These are phyloP conservation scores for Sipha maydis DNA, from an alignment of 2,888 invertebrate species.

Conservation along the genomic window DNA sequence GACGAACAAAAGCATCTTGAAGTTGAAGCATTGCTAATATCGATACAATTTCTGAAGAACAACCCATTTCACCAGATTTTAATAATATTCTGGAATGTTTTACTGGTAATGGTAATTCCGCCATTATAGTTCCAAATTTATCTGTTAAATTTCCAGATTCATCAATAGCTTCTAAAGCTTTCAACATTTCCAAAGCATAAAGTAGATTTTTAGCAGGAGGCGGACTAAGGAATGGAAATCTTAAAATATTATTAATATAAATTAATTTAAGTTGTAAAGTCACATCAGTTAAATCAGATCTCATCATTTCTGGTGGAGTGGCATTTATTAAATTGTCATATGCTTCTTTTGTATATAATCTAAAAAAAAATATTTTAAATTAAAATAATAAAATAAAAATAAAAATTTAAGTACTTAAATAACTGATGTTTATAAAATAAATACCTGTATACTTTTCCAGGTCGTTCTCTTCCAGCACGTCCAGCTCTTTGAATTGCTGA, in stretches of 20 bases:
- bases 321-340: constrained; percentile 76
- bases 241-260: constrained; percentile 90
- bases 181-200: constrained; percentile 85
- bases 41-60: constrained; percentile 89
- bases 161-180: constrained; percentile 85
- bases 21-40: constrained; percentile 96
- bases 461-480: constrained; percentile 84
- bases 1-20: constrained; percentile 85
- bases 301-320: constrained; percentile 91
- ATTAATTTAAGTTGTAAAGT: constrained; percentile 92
- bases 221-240: constrained; percentile 91
- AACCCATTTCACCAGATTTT: constrained; percentile 84
- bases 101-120: constrained; percentile 90
- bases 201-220: constrained; percentile 90
- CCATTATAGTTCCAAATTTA: constrained; percentile 83
- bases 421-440: constrained; percentile 55
- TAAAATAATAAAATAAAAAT: neutral
- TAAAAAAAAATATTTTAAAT: constrained; percentile 66
- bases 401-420: neutral
- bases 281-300: constrained; percentile 85
- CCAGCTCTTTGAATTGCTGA: constrained; percentile 94
- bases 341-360: constrained; percentile 82
- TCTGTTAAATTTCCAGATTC: constrained; percentile 80
- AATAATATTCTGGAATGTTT: constrained; percentile 87
- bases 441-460: constrained; percentile 86